Evolutionary conservation across 2,797 vertebrate species (phyloP), one percentile per base, ranked within the genome.

Genomic region (Acridotheres tristis): DNA sequence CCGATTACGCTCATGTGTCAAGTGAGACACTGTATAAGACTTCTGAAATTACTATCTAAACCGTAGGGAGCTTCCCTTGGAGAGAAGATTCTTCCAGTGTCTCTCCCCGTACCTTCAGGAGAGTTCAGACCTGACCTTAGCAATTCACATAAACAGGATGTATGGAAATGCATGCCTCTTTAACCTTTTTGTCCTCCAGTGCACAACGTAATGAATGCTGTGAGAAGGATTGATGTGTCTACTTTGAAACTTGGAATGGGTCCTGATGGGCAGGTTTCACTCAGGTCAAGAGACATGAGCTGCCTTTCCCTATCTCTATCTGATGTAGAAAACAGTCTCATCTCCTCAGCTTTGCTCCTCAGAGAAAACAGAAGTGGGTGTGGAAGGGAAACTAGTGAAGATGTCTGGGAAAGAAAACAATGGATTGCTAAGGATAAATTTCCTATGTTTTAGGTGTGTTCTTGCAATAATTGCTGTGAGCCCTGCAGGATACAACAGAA

Each of bases 161-260:
- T 65, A 91, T 75, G 50, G 79, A 92, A 95, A 93, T 80, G 10
- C 0, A 2, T 77, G 38, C 45, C 51, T 92, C 59, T 80, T 80
- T 85, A 94, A 85, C 89, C 85, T 89, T 77, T 63, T 68, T 57
- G 53, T 72, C 75, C 58, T 89, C 43, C 77, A 92, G 71, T 69
- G 48, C n/a, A 79, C 2, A 1, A 18, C 2, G 1, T 51, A 92
- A 88, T 48, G 23, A 83, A 47, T 88, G 50, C 38, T 2, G 1
- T 45, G 51, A 74, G 73, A 78, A 57, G 29, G 45, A 48, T 65
- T 50, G 42, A 72, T 83, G 85, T 83, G n/a, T 83, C 88, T 89
- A 15, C 45, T 29, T 27, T 85, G 78, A 73, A 90, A 85, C 32
- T 57, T 87, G 45, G 57, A 80, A 55, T 36, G 58, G 54, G 69